Evolutionary conservation across 2,797 vertebrate species (phyloP), one percentile per base, ranked within the genome.

Genomic region (Sebastes nivosus): DNA sequence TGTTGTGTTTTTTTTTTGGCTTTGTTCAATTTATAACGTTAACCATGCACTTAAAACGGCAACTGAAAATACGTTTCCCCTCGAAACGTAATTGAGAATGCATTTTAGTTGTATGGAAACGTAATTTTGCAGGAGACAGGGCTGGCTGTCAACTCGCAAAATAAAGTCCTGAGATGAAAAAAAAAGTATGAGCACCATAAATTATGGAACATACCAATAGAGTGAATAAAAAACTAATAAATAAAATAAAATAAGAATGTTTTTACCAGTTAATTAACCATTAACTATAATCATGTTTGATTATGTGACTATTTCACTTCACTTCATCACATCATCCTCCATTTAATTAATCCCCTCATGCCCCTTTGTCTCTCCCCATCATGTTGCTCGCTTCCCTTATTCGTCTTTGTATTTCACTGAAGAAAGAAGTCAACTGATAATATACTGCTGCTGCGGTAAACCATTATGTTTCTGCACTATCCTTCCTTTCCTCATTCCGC

Each of bases 361-460:
- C n/a, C 13, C 50, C 16, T 57, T 57, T 67, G 25, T 52, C 25
- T 61, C 36, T 57, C 24, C 12, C 3, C n/a, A 22, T 42, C 12
- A 30, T 12, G 14, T 16, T 55, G 30, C 18, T 38, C 38, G n/a
- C 25, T 66, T 58, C 24, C 14, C 11, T 34, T 58, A 52, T 67
- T 72, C 60, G 30, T 29, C 32, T 54, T 81, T 50, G 32, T 11
- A 63, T 79, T 60, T 68, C 25, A 50, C 38, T 52, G 30, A 30
- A 18, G 16, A 29, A 67, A 75, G 8, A 68, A 25, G 50, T 61
- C 55, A 67, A 2, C 3, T 54, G 13, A 5, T 75, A 61, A 69
- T 27, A 59, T 42, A 74, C n/a, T 50, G 14, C 63, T 32, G 71
- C 63, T 32, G 71, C 67, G 60, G 13, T 46, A 14, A 67, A 71